A percentile compares a stretch with the other conserved stretches of the same genome.
Evolutionary conservation across 2,797 vertebrate genomes (phyloP).

Genomic region (Thaleichthys pacificus): DNA sequence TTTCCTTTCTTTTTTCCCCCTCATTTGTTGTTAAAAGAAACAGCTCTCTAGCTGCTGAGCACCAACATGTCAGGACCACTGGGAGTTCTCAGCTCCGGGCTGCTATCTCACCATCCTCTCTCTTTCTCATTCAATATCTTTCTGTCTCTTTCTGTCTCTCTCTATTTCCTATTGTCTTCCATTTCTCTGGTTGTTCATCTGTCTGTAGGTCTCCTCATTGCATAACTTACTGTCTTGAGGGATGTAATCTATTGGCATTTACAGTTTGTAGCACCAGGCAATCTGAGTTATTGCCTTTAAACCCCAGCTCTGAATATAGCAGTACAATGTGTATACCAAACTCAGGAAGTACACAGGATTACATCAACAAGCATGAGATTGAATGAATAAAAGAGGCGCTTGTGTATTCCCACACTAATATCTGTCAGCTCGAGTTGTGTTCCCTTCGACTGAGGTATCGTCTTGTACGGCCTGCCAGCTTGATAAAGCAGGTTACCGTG

Average conservation of each 20-base stretch:
- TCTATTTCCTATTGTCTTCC: neutral
- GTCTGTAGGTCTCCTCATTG: neutral
- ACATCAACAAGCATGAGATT: neutral
- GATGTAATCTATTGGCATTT: no score
- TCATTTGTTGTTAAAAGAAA: constrained; percentile 45
- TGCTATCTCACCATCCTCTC: constrained; percentile 1
- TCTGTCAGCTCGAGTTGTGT: constrained; percentile 33
- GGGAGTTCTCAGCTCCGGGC: constrained; percentile 27
- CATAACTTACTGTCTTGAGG: no score
- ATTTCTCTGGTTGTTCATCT: neutral
- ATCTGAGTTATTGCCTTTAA: no score
- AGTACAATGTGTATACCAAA: neutral
- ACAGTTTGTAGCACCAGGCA: no score
- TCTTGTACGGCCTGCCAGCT: constrained; percentile 8
- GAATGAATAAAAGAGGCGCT: constrained; percentile 4
- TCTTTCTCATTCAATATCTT: neutral
- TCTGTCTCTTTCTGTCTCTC: neutral
- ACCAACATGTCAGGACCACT: constrained; percentile 20
- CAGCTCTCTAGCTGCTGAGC: constrained; percentile 20
- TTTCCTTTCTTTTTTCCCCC: constrained; percentile 19
- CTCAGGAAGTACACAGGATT: neutral
- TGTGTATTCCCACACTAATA: constrained; percentile 21
- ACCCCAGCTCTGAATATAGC: neutral
- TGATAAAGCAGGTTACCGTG: constrained; percentile 25
- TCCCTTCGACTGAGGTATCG: constrained; percentile 13